Percentiles rank a stretch among this genome's conserved stretches.
These are phyloP conservation scores for Brachyistius frenatus DNA, from an alignment of 2,113 vertebrate species.

Conservation along the genomic window DNA sequence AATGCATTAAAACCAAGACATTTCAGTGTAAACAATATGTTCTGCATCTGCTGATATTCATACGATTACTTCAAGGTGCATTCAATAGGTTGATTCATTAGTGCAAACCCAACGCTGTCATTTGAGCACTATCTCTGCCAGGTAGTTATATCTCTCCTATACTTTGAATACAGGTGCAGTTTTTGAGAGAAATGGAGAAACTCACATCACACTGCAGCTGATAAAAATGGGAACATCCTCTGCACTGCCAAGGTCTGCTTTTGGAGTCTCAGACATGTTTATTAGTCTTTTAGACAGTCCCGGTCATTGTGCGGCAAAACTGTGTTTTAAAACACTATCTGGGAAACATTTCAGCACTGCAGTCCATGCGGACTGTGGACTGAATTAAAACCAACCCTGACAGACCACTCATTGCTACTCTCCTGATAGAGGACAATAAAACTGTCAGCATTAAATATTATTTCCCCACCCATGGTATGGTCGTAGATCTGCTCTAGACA, in stretches of 20 bases:
- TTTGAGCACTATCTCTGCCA: background rate
- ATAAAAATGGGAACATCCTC: slow-evolving; percentile 31
- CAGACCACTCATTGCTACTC: slow-evolving; percentile 25
- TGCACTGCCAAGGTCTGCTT: slow-evolving; percentile 35
- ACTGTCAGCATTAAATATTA: slow-evolving; percentile 29
- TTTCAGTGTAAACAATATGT: too few species aligned
- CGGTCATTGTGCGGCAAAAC: background rate
- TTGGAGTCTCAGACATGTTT: background rate
- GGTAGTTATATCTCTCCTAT: too few species aligned
- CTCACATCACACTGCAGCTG: background rate
- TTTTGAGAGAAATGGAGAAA: too few species aligned
- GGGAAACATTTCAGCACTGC: slow-evolving; percentile 16
- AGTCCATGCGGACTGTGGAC: background rate
- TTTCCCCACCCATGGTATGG: background rate
- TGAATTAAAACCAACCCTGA: slow-evolving; percentile 26
- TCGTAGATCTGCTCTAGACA: slow-evolving; percentile 11
- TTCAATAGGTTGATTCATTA: background rate
- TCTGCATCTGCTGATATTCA: too few species aligned
- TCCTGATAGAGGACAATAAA: slow-evolving; percentile 26
- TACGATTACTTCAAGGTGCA: too few species aligned
- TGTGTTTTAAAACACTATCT: slow-evolving; percentile 28
- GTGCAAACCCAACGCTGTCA: background rate
- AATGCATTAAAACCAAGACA: too few species aligned
- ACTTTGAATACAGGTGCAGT: too few species aligned
- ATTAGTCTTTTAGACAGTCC: background rate